Evolutionary conservation across 2,797 vertebrate species (phyloP).

Genomic region (Ptychadena robeensis): DNA sequence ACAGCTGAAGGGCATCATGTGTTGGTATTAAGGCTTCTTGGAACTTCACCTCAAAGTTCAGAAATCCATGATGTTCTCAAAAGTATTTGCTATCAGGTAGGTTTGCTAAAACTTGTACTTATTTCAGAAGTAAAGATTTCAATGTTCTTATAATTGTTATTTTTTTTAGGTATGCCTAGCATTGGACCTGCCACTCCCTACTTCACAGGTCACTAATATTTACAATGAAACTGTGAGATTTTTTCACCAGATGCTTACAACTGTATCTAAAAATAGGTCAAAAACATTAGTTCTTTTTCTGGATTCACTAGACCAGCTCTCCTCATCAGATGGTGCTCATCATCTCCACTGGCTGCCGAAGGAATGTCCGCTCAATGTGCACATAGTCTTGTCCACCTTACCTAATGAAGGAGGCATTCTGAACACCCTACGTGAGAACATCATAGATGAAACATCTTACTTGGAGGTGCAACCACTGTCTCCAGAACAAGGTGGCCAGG

Average conservation of each 20-base stretch:
- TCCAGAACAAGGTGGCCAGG: slow-evolving; percentile 69
- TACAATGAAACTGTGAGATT: slow-evolving; percentile 71
- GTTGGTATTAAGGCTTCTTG: slow-evolving; percentile 74
- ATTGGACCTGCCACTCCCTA: slow-evolving; percentile 71
- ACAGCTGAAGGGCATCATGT: slow-evolving; percentile 68
- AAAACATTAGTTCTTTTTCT: slow-evolving; percentile 77
- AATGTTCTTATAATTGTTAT: slow-evolving; percentile 1
- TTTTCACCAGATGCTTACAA: slow-evolving; percentile 73
- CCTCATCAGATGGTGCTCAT: slow-evolving; percentile 62
- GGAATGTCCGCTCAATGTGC: slow-evolving; percentile 75
- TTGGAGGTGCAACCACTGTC: slow-evolving; percentile 75
- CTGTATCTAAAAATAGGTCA: slow-evolving; percentile 70
- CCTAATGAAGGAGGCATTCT: slow-evolving; percentile 65
- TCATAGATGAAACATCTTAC: slow-evolving; percentile 63
- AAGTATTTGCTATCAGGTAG: slow-evolving; percentile 77
- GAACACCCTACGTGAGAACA: slow-evolving; percentile 61
- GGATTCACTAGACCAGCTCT: slow-evolving; percentile 78
- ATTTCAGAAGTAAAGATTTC: background rate
- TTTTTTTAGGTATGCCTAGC: slow-evolving; percentile 65
- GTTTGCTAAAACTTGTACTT: slow-evolving; percentile 39
- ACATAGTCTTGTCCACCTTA: slow-evolving; percentile 76
- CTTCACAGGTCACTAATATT: slow-evolving; percentile 64
- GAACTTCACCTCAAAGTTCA: slow-evolving; percentile 72
- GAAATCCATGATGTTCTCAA: slow-evolving; percentile 73
- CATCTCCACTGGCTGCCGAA: slow-evolving; percentile 77